phyloP scores from a whole-genome alignment of 1,140 invertebrate species.

The Procambarus virginalis region DNA sequence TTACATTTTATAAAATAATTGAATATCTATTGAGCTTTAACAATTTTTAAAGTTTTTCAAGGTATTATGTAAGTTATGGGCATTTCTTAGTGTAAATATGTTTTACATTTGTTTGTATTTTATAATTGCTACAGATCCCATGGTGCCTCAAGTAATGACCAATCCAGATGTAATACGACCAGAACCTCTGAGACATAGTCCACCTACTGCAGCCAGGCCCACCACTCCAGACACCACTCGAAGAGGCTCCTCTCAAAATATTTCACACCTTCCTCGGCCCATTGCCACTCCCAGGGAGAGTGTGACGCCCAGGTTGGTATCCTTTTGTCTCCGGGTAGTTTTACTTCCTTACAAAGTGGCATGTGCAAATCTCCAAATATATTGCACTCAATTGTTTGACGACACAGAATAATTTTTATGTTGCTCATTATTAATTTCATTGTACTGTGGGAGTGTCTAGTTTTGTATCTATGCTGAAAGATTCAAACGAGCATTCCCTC shows the following conservation, averaged over 20 bases:
- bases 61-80: not conserved
- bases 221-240: slow-evolving; percentile 44
- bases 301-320: slow-evolving; percentile 38
- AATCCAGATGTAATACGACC: slow-evolving; percentile 54
- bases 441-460: no score
- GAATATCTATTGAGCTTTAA: not conserved
- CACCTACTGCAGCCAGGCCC: slow-evolving; percentile 23
- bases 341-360: no score
- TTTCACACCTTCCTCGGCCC: slow-evolving; percentile 54
- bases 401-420: no score
- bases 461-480: no score
- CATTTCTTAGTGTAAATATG: not conserved
- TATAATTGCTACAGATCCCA: slow-evolving; percentile 41
- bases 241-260: slow-evolving; percentile 39
- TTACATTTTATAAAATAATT: not conserved
- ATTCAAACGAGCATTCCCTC: no score
- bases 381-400: no score
- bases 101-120: not conserved
- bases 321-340: no score
- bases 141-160: slow-evolving; percentile 63
- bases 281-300: slow-evolving; percentile 53
- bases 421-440: no score
- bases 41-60: no score
- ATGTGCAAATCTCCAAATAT: no score
- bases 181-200: slow-evolving; percentile 38